Evolutionary conservation across 2,113 vertebrate genomes (phyloP), one percentile per base, ranked within the genome.

Genomic region (Pachycephala philippinensis): DNA sequence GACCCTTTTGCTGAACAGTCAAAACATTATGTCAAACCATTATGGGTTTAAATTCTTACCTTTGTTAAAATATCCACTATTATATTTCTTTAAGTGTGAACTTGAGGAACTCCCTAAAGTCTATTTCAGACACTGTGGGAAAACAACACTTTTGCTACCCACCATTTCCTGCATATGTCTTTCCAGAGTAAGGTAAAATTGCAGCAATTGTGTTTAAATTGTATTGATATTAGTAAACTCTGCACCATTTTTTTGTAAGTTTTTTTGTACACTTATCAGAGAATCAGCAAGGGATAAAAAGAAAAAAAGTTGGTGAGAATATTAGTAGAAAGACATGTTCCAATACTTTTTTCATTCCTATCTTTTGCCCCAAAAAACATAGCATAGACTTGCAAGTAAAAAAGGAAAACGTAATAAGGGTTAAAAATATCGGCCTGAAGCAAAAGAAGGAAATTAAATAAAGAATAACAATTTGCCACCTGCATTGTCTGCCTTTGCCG

Each of bases 381-480:
- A 89, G 27, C 7, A 35, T 47, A 82, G 39, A 24, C 63, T 77
- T 88, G 54, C 42, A 92, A 90, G 74, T 39, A 53, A 88, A 90
- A 87, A 64, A 65, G 11, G 4, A 80, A 83, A 82, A 87, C 5
- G n/a, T 65, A 83, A 52, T 64, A 82, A 61, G 39, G 37, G 42
- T 84, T 90, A 81, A 78, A 93, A 94, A 86, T 63, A 89, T 35
- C 35, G 70, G 18, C 54, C 63, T 69, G 35, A 13, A 84, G 79
- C 65, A 88, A 82, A 83, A 89, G 45, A 80, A 92, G 33, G 37
- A 95, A 92, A 88, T 74, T 8, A 91, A 95, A 90, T 45, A 80
- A 94, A 74, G 37, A 85, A 65, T n/a, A 84, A 28, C 15, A 63
- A 78, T 84, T 87, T 92, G 13, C 17, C 37, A 81, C 64, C 21